Evolutionary conservation across 2,888 invertebrate genomes (phyloP), one percentile per base, ranked within the genome.

Genomic region (Callyntrura guangdongensis): DNA sequence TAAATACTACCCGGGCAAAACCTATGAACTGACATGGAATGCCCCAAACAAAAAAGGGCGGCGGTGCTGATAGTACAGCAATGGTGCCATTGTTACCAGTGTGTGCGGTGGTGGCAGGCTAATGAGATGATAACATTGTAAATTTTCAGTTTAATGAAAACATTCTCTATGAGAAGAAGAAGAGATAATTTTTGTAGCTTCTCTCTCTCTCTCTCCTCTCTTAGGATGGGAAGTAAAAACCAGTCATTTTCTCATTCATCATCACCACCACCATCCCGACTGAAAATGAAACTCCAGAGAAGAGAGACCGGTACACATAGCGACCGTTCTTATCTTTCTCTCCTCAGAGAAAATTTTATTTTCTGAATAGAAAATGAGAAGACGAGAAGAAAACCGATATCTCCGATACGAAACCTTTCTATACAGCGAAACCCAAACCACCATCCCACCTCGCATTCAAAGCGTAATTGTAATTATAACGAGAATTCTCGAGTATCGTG

Each of bases 171-270:
- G 72, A 45, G 45, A 47, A 74, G 61, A 17, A 82, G 17, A 64
- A 81, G 59, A 81, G 81, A 61, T 79, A 79, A 56, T 25, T 27
- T 79, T 79, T 53, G 53, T 49, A 56, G n/a, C 53, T 77, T 17
- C 20, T 12, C 25, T 22, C 36, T 6, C n/a, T n/a, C n/a, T n/a
- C n/a, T n/a, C n/a, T n/a, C n/a, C n/a, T n/a, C n/a, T n/a, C n/a
- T n/a, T n/a, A n/a, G n/a, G 56, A 17, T 59, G 59, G 53, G 59
- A 59, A 11, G 36, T 6, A 36, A 36, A n/a, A 36, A 36, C 59
- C 59, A 59, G 59, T 14, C 47, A 47, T n/a, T 22, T 74, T 74
- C 47, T 47, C 47, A 74, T 74, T 74, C 74, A 74, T 74, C 74
- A 74, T 45, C n/a, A 6, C 36, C 36, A 36, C 6, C 36, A 6